Evolutionary conservation across 2,113 vertebrate genomes (phyloP).

Genomic region (Sapayoa aenigma): DNA sequence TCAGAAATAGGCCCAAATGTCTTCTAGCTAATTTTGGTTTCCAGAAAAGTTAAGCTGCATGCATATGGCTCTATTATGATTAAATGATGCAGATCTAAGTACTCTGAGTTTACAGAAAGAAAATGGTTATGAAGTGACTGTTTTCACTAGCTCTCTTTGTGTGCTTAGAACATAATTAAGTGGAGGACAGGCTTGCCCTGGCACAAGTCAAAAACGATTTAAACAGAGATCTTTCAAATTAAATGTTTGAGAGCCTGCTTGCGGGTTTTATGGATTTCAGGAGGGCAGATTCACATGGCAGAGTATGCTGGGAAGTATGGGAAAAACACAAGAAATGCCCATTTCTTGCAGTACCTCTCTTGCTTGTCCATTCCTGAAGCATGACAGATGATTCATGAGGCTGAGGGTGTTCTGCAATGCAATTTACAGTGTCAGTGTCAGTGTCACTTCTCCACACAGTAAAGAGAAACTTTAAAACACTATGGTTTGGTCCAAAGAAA

Average conservation of each 20-base stretch:
- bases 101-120: slow-evolving; percentile 54
- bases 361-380: neutral
- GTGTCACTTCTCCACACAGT: neutral
- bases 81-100: slow-evolving; percentile 57
- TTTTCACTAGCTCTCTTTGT: slow-evolving; percentile 51
- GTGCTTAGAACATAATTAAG: slow-evolving; percentile 50
- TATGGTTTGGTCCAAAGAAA: neutral
- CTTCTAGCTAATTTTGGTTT: slow-evolving; percentile 50
- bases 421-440: neutral
- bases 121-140: slow-evolving; percentile 55
- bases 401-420: neutral
- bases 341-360: neutral
- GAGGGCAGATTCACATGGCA: slow-evolving; percentile 54
- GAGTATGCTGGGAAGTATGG: neutral
- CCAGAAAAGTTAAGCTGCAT: slow-evolving; percentile 44
- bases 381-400: neutral
- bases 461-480: neutral
- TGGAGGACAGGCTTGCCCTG: slow-evolving; percentile 47
- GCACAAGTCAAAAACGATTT: slow-evolving; percentile 26
- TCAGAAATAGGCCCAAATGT: slow-evolving; percentile 40
- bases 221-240: slow-evolving; percentile 55
- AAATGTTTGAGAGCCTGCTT: slow-evolving; percentile 46
- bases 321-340: slow-evolving; percentile 1
- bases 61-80: slow-evolving; percentile 47
- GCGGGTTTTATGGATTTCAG: slow-evolving; percentile 22